These are phyloP conservation scores for Entomyzon cyanotis DNA, from an alignment of 2,113 vertebrate species.

Conservation along the genomic window DNA sequence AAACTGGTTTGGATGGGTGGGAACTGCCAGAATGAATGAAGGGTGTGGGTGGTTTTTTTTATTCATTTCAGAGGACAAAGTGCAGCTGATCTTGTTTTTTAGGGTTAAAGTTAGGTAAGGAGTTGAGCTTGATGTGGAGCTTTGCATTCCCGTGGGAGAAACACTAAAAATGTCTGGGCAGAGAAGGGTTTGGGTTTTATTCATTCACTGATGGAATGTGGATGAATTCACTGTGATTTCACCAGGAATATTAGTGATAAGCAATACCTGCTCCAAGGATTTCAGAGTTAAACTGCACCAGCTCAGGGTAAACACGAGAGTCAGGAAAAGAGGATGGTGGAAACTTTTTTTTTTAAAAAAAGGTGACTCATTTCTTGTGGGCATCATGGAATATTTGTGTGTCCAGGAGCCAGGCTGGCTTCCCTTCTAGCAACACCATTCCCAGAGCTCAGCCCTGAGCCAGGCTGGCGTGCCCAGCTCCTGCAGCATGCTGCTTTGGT, in stretches of 20 bases:
- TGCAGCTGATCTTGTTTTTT: not conserved
- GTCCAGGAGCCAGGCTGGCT: not conserved
- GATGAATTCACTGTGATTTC: too few species aligned
- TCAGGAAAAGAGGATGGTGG: not conserved
- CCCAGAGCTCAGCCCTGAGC: not conserved
- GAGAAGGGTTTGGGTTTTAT: not conserved
- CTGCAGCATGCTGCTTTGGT: not conserved
- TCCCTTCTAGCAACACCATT: not conserved
- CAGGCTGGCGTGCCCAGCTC: not conserved
- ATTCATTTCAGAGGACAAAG: not conserved
- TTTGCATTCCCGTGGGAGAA: not conserved
- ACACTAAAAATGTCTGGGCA: accelerated
- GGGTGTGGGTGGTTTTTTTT: not conserved
- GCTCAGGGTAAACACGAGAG: not conserved
- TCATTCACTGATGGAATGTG: accelerated
- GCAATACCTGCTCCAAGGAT: not conserved
- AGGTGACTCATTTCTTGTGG: slow-evolving; percentile 45
- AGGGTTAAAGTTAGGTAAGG: not conserved
- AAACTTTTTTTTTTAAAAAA: not conserved
- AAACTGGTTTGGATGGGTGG: not conserved
- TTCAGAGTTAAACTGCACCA: not conserved
- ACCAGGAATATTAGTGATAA: not conserved
- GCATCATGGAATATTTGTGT: slow-evolving; percentile 40
- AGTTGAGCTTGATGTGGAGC: not conserved
- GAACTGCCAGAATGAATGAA: not conserved